A percentile compares a stretch with the other conserved stretches of the same genome.
Conservation (phyloP, 1,140 invertebrate genomes). For the Lordiphosa stackelbergi region DNA sequence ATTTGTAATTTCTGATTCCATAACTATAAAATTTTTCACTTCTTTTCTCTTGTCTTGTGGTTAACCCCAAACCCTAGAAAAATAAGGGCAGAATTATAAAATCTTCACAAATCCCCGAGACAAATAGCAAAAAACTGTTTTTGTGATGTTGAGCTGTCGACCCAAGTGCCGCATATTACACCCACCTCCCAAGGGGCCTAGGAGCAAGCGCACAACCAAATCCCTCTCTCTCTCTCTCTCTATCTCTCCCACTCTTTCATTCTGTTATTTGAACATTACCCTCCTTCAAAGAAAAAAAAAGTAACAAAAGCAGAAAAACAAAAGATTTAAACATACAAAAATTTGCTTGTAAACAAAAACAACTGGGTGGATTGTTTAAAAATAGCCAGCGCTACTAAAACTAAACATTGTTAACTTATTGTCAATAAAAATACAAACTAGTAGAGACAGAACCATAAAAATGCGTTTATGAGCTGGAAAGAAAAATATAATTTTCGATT, state of each 20-base stretch:
- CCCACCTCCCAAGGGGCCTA: constrained; percentile 33
- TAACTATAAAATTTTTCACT: no score
- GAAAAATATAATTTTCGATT: constrained; percentile 25
- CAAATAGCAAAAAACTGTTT: constrained; percentile 37
- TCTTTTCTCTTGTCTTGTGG: no score
- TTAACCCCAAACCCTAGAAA: neutral
- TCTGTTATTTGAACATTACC: constrained; percentile 5
- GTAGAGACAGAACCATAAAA: constrained; percentile 49
- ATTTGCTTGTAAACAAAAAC: constrained; percentile 53
- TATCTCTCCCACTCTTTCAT: constrained; percentile 13
- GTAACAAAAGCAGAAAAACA: constrained; percentile 18
- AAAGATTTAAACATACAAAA: constrained; percentile 50
- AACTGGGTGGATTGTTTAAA: constrained; percentile 47
- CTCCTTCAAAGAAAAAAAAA: neutral
- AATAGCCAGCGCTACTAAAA: constrained; percentile 54
- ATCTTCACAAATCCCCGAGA: constrained; percentile 45
- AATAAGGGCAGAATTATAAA: constrained; percentile 52
- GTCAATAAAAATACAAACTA: constrained; percentile 67
- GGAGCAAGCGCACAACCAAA: constrained; percentile 50
- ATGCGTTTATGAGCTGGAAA: constrained; percentile 62
- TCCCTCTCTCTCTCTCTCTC: constrained; percentile 7
- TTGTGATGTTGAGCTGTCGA: constrained; percentile 56
- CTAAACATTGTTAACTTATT: constrained; percentile 73
- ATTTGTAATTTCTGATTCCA: no score
- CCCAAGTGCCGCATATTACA: constrained; percentile 19